Percentiles rank a stretch among this genome's conserved stretches.
Conservation (phyloP, 2,888 invertebrate species). For the Amphipyra tragopoginis region DNA sequence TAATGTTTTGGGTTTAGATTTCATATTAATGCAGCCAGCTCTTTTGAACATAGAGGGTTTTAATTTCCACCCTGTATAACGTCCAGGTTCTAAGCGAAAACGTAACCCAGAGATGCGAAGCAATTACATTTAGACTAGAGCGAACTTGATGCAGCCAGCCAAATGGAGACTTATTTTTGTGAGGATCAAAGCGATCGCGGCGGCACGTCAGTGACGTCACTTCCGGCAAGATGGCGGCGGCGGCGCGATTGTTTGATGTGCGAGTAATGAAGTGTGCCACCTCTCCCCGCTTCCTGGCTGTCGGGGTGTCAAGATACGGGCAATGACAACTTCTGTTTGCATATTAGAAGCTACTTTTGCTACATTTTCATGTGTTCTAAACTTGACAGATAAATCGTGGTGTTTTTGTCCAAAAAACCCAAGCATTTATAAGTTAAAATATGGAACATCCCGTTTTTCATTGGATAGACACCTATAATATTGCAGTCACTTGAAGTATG, state of each 20-base stretch:
- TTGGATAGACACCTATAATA: no score
- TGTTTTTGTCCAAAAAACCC: not conserved
- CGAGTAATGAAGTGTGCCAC: constrained; percentile 89
- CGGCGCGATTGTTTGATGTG: constrained; percentile 88
- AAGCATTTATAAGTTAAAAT: not conserved
- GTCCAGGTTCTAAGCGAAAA: constrained; percentile 23
- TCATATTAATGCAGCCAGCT: not conserved
- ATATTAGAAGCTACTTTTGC: constrained; percentile 74
- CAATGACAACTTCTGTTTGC: constrained; percentile 79
- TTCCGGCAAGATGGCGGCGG: constrained; percentile 88
- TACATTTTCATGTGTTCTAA: constrained; percentile 35
- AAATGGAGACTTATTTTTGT: constrained; percentile 80
- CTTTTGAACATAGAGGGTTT: not conserved
- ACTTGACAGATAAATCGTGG: not conserved
- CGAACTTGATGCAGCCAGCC: constrained; percentile 67
- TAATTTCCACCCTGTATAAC: constrained; percentile 3
- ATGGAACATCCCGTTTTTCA: not conserved
- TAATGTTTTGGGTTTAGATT: no score
- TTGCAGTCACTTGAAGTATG: no score
- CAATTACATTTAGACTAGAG: constrained; percentile 74
- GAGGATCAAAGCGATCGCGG: constrained; percentile 86
- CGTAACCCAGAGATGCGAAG: constrained; percentile 57
- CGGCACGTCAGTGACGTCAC: constrained; percentile 83
- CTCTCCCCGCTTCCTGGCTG: constrained; percentile 84
- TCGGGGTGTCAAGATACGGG: constrained; percentile 86